A percentile compares a stretch with the other conserved stretches of the same genome.
phyloP scores from a whole-genome alignment of 1,140 invertebrate genomes.

The Halictus rubicundus region DNA sequence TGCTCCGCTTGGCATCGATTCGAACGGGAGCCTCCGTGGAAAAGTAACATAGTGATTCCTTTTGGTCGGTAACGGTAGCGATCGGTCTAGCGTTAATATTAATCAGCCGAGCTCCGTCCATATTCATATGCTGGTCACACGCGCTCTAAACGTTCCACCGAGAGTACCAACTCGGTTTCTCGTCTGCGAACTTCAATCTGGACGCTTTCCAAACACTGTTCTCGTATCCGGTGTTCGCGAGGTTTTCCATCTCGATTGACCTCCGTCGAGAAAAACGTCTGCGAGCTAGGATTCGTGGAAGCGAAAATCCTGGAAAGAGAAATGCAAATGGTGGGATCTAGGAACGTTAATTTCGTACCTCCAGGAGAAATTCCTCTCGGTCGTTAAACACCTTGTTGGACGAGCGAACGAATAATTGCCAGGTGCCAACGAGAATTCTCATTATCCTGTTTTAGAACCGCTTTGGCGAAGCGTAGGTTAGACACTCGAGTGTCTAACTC shows the following conservation, averaged over 20 bases:
- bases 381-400: no score
- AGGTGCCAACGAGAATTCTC: no score
- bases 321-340: no score
- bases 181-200: slow-evolving; percentile 28
- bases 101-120: slow-evolving; percentile 39
- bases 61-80: slow-evolving; percentile 48
- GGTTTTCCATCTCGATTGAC: not conserved
- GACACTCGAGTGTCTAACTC: no score
- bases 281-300: no score
- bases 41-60: slow-evolving; percentile 5
- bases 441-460: no score
- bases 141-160: slow-evolving; percentile 16
- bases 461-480: no score
- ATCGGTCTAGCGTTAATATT: slow-evolving; percentile 58
- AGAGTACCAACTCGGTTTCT: slow-evolving; percentile 8
- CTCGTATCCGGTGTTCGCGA: not conserved
- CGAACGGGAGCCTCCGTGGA: not conserved
- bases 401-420: no score
- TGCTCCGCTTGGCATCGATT: not conserved
- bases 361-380: no score
- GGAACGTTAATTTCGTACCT: no score
- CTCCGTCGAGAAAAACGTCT: not conserved
- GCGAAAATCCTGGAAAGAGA: no score
- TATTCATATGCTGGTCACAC: slow-evolving; percentile 39
- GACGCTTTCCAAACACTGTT: slow-evolving; percentile 19